Conservation (phyloP, 2,888 invertebrate species). For the Aphrophora alni region DNA sequence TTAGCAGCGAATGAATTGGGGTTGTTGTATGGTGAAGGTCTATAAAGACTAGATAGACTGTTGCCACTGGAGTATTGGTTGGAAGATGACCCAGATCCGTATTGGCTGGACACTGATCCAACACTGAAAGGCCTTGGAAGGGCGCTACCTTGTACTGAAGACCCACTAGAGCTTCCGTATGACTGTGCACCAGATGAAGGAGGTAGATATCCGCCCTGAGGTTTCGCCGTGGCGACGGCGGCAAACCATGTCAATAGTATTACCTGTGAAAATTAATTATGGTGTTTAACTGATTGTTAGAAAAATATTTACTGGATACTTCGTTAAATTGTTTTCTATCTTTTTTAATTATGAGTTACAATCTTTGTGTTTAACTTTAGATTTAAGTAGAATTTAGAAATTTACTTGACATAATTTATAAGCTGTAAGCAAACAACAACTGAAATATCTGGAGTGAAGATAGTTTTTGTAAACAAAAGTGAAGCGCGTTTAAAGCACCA, state of each 20-base stretch:
- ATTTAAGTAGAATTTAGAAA: too few species aligned
- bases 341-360: too few species aligned
- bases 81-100: neutral
- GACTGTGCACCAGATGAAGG: neutral
- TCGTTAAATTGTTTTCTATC: neutral
- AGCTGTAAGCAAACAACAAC: too few species aligned
- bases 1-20: neutral
- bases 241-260: neutral
- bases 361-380: too few species aligned
- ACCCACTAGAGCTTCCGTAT: conserved; percentile 16
- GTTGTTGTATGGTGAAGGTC: neutral
- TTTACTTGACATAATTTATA: too few species aligned
- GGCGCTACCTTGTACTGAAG: conserved; percentile 23
- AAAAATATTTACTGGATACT: neutral
- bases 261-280: neutral
- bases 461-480: too few species aligned
- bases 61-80: neutral
- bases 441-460: too few species aligned
- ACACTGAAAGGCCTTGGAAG: conserved; percentile 26
- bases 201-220: neutral
- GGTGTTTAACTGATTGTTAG: conserved; percentile 9
- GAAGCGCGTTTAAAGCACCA: too few species aligned
- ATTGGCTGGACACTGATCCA: neutral
- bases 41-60: neutral
- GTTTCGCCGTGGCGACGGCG: neutral